Conservation (phyloP, 2,113 vertebrate genomes). For the Gymnogyps californianus region DNA sequence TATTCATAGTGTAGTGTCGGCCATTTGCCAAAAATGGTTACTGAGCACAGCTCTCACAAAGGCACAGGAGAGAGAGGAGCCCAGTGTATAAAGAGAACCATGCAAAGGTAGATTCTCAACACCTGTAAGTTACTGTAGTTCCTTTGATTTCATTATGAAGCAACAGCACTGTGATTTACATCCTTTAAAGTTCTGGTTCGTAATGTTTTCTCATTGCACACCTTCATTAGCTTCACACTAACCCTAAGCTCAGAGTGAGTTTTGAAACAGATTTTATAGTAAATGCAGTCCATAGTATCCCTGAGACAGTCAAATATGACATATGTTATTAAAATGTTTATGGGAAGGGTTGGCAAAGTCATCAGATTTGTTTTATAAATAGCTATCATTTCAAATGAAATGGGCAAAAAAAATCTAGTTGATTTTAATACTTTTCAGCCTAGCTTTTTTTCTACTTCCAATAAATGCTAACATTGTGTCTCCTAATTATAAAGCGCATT, state of each 20-base stretch:
- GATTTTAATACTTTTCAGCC: slow-evolving; percentile 64
- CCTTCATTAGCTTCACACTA: neutral
- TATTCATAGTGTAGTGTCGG: neutral
- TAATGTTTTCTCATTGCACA: neutral
- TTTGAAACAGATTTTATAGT: neutral
- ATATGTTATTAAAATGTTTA: slow-evolving; percentile 54
- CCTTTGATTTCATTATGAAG: neutral
- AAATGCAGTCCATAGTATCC: neutral
- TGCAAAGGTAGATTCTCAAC: neutral
- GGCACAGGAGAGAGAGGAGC: neutral
- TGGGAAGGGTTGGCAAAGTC: slow-evolving; percentile 46
- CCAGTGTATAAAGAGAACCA: neutral
- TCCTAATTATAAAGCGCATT: slow-evolving; percentile 69
- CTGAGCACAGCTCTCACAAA: neutral
- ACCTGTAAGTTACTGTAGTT: neutral
- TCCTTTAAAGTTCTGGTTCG: neutral
- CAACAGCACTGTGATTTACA: neutral
- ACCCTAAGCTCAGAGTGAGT: neutral
- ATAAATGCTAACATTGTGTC: slow-evolving; percentile 58
- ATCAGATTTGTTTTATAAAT: slow-evolving; percentile 68
- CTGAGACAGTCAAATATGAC: slow-evolving; percentile 40
- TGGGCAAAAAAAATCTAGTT: slow-evolving; percentile 50
- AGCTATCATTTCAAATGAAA: slow-evolving; percentile 61
- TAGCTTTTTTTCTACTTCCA: slow-evolving; percentile 39
- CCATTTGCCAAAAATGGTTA: neutral